phyloP scores from a whole-genome alignment of 2,888 invertebrate genomes.

The Tetragnatha montana region DNA sequence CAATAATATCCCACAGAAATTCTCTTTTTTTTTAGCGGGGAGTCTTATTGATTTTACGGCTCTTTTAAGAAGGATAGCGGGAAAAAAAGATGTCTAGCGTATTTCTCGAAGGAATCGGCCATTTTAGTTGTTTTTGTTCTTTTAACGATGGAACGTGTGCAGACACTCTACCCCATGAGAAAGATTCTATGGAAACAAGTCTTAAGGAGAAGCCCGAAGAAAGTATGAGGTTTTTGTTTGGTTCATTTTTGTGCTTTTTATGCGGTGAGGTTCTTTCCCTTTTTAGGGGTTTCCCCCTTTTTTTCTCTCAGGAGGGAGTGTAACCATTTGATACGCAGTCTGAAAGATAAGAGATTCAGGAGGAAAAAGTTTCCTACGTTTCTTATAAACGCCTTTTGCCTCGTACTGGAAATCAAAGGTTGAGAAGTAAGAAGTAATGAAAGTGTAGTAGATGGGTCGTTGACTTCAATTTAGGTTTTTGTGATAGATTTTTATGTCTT shows the following conservation, averaged over 20 bases:
- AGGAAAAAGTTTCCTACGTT: neutral
- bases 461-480: neutral
- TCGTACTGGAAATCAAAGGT: neutral
- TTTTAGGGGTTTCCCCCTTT: neutral
- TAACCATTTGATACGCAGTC: neutral
- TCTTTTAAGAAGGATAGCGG: constrained; percentile 18
- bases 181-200: constrained; percentile 5
- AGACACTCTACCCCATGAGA: constrained; percentile 23
- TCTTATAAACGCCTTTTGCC: neutral
- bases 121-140: constrained; percentile 43
- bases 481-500: too few relatives aligned
- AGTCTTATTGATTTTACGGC: constrained; percentile 60
- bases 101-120: constrained; percentile 23
- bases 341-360: neutral
- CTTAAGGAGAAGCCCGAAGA: neutral
- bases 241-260: neutral
- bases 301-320: neutral
- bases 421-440: neutral
- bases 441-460: neutral
- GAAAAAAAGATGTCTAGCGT: constrained; percentile 8
- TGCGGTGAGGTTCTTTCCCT: neutral
- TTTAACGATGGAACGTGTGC: constrained; percentile 21
- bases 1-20: constrained; percentile 50
- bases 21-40: constrained; percentile 32
- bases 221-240: constrained; percentile 38